These are phyloP conservation scores for Phalanger gymnotis DNA, from an alignment of 2,797 vertebrate genomes.

Conservation along the genomic window DNA sequence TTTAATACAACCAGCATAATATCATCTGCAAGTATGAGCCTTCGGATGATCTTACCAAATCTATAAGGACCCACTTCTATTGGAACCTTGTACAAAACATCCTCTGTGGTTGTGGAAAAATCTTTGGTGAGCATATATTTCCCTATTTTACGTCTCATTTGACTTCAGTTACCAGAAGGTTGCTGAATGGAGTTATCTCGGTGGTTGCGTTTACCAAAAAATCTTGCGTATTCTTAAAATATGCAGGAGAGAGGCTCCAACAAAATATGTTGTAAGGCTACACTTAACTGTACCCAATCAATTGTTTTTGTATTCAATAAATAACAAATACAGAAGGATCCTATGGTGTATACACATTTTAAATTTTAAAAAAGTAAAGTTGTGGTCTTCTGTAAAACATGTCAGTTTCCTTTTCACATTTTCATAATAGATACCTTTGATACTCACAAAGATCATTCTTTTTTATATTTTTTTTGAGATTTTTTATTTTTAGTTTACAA, in stretches of 20 bases:
- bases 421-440: neutral
- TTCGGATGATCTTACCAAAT: neutral
- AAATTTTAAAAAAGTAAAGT: neutral
- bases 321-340: neutral
- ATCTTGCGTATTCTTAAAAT: neutral
- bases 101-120: neutral
- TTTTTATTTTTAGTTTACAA: too few relatives aligned
- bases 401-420: neutral
- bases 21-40: neutral
- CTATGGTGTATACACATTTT: neutral
- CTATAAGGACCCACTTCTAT: neutral
- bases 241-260: neutral
- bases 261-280: neutral
- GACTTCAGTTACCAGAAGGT: neutral
- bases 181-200: neutral
- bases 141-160: neutral
- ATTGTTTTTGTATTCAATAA: neutral
- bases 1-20: neutral
- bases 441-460: neutral
- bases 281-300: neutral
- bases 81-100: neutral
- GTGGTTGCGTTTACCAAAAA: neutral
- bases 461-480: too few relatives aligned
- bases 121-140: neutral
- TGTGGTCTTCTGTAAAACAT: neutral